Evolutionary conservation across 1,140 invertebrate genomes (phyloP).

Genomic region (Ctenoplectra terminalis): DNA sequence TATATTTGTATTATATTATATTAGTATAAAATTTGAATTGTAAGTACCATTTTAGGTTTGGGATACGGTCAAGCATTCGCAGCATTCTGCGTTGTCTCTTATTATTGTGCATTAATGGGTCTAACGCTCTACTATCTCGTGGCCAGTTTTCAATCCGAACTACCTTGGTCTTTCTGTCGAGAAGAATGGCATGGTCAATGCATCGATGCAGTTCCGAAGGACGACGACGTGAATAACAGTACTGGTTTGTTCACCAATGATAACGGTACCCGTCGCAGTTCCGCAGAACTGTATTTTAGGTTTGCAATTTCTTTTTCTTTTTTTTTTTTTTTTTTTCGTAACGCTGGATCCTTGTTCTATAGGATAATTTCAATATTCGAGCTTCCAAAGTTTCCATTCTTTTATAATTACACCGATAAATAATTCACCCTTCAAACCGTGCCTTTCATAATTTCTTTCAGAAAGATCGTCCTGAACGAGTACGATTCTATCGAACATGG

Average conservation of each 20-base stretch:
- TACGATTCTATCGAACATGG: conserved; percentile 85
- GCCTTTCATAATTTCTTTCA: conserved; percentile 67
- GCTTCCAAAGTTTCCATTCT: no score
- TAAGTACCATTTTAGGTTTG: conserved; percentile 33
- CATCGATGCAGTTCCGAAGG: conserved; percentile 29
- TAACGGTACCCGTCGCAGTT: conserved; percentile 54
- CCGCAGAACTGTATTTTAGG: conserved; percentile 81
- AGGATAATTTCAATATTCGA: no score
- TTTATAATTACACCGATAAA: no score
- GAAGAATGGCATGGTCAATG: conserved; percentile 84
- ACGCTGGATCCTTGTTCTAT: no score
- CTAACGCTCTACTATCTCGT: conserved; percentile 90
- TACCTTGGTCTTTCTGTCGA: conserved; percentile 88
- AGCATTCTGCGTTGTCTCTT: conserved; percentile 87
- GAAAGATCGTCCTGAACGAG: conserved; percentile 85
- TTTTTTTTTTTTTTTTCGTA: no score
- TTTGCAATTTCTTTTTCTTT: no score
- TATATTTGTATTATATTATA: no score
- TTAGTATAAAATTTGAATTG: background rate
- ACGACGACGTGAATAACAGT: conserved; percentile 66
- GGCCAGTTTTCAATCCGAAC: conserved; percentile 85
- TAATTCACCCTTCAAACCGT: no score
- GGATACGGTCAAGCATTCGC: conserved; percentile 88
- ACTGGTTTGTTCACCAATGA: conserved; percentile 70
- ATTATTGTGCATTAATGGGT: conserved; percentile 92